A percentile compares a stretch with the other conserved stretches of the same genome.
Conservation (phyloP, 1,140 invertebrate genomes). For the Polypedilum vanderplanki region DNA sequence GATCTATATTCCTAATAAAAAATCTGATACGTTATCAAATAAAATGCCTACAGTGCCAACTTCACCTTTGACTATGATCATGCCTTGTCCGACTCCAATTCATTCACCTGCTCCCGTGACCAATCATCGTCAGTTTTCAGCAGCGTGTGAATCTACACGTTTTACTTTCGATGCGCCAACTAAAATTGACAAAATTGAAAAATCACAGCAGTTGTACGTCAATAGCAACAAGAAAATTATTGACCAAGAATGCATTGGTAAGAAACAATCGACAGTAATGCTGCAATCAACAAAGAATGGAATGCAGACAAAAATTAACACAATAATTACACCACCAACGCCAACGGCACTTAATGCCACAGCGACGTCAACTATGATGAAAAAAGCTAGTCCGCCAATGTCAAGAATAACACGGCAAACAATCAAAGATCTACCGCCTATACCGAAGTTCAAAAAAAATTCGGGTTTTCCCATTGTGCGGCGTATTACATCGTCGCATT, state of each 20-base stretch:
- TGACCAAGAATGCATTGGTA: not conserved
- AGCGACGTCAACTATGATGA: not conserved
- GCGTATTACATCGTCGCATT: constrained; percentile 49
- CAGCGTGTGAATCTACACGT: constrained; percentile 38
- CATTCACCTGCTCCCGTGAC: constrained; percentile 39
- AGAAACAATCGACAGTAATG: not conserved
- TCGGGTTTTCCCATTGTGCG: constrained; percentile 56
- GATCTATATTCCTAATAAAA: constrained; percentile 65
- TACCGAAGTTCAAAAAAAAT: constrained; percentile 55
- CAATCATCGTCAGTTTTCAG: constrained; percentile 35
- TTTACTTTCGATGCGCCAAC: constrained; percentile 36
- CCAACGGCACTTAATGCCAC: too few relatives aligned
- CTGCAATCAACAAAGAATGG: constrained; percentile 24
- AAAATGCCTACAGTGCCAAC: constrained; percentile 57
- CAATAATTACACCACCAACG: constrained; percentile 33
- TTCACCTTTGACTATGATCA: constrained; percentile 55
- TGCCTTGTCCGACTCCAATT: constrained; percentile 45
- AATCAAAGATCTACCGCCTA: constrained; percentile 51
- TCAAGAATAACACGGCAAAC: constrained; percentile 53
- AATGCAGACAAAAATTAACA: constrained; percentile 32
- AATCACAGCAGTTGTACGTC: not conserved
- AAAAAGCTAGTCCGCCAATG: not conserved
- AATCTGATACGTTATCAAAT: constrained; percentile 43
- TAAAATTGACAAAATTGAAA: not conserved
- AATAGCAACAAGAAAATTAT: not conserved